These are phyloP conservation scores for Phanerotoma sp. DNA, from an alignment of 2,888 invertebrate genomes.

Conservation along the genomic window DNA sequence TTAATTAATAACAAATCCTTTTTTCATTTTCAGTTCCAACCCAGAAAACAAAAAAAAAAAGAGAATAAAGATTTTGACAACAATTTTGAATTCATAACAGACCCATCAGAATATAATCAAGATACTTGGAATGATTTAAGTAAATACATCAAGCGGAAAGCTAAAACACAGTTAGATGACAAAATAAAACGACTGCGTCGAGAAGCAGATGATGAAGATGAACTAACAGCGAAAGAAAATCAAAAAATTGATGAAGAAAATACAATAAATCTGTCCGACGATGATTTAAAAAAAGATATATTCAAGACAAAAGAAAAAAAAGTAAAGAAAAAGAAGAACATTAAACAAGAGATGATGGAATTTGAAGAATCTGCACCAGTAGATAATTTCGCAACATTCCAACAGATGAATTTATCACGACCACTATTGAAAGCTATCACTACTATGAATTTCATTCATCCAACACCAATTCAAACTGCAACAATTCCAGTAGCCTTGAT, in stretches of 20 bases:
- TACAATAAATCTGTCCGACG: slow-evolving; percentile 71
- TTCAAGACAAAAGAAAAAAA: slow-evolving; percentile 51
- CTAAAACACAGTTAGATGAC: slow-evolving; percentile 79
- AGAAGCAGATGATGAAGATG: slow-evolving; percentile 36
- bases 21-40: too few relatives aligned
- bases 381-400: slow-evolving; percentile 72
- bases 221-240: slow-evolving; percentile 41
- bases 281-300: slow-evolving; percentile 63
- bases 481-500: slow-evolving; percentile 92
- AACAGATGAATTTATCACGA: slow-evolving; percentile 95
- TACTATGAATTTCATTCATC: slow-evolving; percentile 85
- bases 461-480: slow-evolving; percentile 95
- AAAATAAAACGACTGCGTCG: slow-evolving; percentile 68
- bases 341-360: slow-evolving; percentile 55
- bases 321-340: slow-evolving; percentile 55
- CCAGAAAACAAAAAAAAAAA: slow-evolving; percentile 73
- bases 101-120: slow-evolving; percentile 76
- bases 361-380: slow-evolving; percentile 70
- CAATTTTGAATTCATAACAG: slow-evolving; percentile 79
- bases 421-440: slow-evolving; percentile 86
- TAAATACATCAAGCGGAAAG: slow-evolving; percentile 78
- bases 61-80: slow-evolving; percentile 75
- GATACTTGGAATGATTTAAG: slow-evolving; percentile 79
- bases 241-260: slow-evolving; percentile 33
- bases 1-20: slow-evolving; percentile 21